Evolutionary conservation across 2,888 invertebrate species (phyloP).

Genomic region (Spialia ferax): DNA sequence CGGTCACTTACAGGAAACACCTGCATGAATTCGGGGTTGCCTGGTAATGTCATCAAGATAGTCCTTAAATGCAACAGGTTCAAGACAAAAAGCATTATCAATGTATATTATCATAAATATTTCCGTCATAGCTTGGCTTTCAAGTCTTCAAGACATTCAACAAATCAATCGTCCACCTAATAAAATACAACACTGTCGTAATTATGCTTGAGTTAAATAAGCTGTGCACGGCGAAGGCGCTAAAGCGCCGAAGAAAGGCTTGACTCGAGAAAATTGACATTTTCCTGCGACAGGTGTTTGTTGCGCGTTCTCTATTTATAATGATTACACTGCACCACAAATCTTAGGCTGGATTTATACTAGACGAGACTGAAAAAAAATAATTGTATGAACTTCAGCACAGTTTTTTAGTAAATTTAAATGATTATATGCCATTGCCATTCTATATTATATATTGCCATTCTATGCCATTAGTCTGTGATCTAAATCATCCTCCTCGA

Average conservation of each 20-base stretch:
- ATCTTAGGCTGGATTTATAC: not conserved
- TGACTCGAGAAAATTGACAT: conserved; percentile 67
- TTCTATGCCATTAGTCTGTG: too few relatives aligned
- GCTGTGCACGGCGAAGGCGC: conserved; percentile 2
- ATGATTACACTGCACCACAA: conserved; percentile 51
- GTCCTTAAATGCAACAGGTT: conserved; percentile 1
- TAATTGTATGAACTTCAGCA: not conserved
- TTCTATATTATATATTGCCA: too few relatives aligned
- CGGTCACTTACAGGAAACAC: conserved; percentile 69
- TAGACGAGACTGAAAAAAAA: too few relatives aligned
- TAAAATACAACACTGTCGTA: not conserved
- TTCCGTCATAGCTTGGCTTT: not conserved
- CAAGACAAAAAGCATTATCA: not conserved
- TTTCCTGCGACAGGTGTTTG: conserved; percentile 68
- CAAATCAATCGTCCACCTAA: not conserved
- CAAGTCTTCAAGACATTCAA: not conserved
- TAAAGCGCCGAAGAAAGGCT: conserved; percentile 5
- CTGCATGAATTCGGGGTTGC: conserved; percentile 55
- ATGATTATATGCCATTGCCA: too few relatives aligned
- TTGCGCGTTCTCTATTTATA: conserved; percentile 65
- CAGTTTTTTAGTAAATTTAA: too few relatives aligned
- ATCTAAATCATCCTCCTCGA: too few relatives aligned
- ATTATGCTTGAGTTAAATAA: not conserved
- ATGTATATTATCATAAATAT: too few relatives aligned
- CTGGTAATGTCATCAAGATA: conserved; percentile 39